Evolutionary conservation across 2,113 vertebrate species (phyloP).

Genomic region (human): GRCh38 chr3:68809001-68809500

Average conservation of each 20-base stretch:
- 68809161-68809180: neutral
- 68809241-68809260: neutral
- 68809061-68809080: neutral
- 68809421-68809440: neutral
- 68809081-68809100: neutral
- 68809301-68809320: neutral
- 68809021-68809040: neutral
- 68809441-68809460: neutral
- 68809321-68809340: neutral
- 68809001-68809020: neutral
- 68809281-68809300: neutral
- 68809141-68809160: neutral
- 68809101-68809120: neutral
- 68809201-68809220: neutral
- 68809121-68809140: neutral
- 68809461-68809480: neutral
- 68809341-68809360: conserved; percentile 1
- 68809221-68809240: neutral
- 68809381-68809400: neutral
- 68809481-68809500: neutral
- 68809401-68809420: neutral
- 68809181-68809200: neutral
- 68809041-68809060: neutral
- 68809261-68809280: neutral
- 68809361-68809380: neutral